These are phyloP conservation scores for Panurus biarmicus DNA, from an alignment of 2,113 vertebrate species.

Conservation along the genomic window DNA sequence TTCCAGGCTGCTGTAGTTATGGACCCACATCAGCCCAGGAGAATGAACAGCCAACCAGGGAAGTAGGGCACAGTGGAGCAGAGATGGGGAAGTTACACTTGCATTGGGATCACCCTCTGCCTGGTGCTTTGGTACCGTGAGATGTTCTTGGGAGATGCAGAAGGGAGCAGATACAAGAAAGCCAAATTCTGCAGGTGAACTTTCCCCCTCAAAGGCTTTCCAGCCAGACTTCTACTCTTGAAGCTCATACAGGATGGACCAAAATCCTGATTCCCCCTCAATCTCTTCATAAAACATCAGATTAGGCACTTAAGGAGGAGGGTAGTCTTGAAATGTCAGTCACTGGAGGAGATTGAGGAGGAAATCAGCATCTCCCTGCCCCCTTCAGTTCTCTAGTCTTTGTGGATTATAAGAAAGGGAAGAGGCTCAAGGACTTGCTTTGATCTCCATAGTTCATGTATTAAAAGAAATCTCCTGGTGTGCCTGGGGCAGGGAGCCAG, in stretches of 20 bases:
- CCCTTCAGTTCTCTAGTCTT: not conserved
- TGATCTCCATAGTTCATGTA: not conserved
- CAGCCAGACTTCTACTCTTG: not conserved
- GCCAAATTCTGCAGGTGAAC: not conserved
- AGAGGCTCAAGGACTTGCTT: not conserved
- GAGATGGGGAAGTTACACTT: not conserved
- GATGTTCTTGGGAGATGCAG: not conserved
- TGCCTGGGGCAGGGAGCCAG: not conserved
- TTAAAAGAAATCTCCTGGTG: not conserved
- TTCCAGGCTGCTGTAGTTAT: not conserved
- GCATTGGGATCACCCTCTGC: not conserved
- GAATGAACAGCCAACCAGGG: fast-evolving
- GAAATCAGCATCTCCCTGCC: not conserved
- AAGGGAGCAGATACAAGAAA: not conserved
- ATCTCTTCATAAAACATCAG: not conserved
- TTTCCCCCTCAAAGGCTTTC: not conserved
- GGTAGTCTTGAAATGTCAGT: not conserved
- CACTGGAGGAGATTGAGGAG: not conserved
- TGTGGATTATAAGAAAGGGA: not conserved
- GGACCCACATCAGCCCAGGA: not conserved
- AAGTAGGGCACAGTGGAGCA: not conserved
- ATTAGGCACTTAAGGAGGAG: not conserved
- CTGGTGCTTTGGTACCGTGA: not conserved
- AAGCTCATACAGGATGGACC: not conserved
- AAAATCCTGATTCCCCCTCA: not conserved